These are phyloP conservation scores for Dicyrtoma fusca DNA, from an alignment of 2,888 invertebrate genomes.

Conservation along the genomic window DNA sequence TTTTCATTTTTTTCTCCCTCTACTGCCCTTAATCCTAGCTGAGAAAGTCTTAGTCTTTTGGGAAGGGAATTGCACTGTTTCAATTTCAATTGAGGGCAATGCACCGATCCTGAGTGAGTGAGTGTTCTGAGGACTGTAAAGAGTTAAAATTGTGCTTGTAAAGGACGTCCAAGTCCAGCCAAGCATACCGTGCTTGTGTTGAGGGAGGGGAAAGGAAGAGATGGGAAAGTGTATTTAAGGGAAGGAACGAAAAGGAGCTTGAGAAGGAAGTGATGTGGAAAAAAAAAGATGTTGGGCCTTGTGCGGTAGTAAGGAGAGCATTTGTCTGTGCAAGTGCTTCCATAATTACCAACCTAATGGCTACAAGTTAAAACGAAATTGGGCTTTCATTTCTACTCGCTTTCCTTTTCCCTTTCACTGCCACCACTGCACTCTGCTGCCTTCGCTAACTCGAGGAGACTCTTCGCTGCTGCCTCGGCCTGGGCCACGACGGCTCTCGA, in stretches of 20 bases:
- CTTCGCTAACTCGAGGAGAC: background rate
- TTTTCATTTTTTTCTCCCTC: no score
- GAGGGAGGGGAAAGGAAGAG: background rate
- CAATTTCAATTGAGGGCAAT: no score
- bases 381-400: conserved; percentile 36
- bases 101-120: no score
- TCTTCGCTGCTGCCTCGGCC: background rate
- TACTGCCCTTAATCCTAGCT: no score
- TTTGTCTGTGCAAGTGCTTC: conserved; percentile 45
- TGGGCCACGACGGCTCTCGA: no score
- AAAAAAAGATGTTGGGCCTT: conserved; percentile 46
- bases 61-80: no score
- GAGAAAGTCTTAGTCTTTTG: no score
- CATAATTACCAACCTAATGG: conserved; percentile 48
- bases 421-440: background rate
- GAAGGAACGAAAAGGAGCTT: conserved; percentile 34
- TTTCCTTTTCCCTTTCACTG: conserved; percentile 20
- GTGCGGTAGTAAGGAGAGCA: conserved; percentile 29
- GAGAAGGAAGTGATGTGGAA: conserved; percentile 43
- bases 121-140: no score
- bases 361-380: conserved; percentile 45
- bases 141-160: no score
- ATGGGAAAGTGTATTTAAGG: conserved; percentile 4
- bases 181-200: no score
- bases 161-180: no score